phyloP scores from a whole-genome alignment of 2,113 vertebrate genomes.

The Noctilio leporinus region DNA sequence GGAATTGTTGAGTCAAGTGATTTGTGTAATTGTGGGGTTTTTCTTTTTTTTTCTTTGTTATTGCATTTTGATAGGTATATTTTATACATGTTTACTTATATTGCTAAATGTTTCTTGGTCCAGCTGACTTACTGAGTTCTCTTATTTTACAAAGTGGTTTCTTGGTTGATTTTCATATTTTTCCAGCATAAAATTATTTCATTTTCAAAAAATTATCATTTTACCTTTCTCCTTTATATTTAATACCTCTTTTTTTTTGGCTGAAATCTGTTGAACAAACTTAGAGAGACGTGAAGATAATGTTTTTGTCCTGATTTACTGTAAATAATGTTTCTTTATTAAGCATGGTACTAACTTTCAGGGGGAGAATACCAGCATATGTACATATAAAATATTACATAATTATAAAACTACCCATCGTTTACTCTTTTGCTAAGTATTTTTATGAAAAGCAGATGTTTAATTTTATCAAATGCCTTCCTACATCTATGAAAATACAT shows the following conservation, averaged over 20 bases:
- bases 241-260: neutral
- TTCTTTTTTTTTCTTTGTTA: neutral
- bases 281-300: neutral
- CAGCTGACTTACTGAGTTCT: neutral
- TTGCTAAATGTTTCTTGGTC: neutral
- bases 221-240: neutral
- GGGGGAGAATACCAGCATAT: neutral
- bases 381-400: neutral
- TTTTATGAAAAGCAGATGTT: neutral
- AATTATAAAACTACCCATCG: neutral
- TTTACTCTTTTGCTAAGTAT: neutral
- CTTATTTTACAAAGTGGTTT: neutral
- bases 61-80: neutral
- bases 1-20: neutral
- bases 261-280: neutral
- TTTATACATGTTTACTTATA: neutral
- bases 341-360: neutral
- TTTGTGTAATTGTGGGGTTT: neutral
- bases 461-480: neutral
- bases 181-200: neutral
- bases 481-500: neutral
- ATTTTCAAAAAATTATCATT: neutral
- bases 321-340: neutral
- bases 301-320: neutral
- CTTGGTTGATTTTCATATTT: neutral